Evolutionary conservation across 1,140 invertebrate species (phyloP).

Genomic region (Amyelois transitella): DNA sequence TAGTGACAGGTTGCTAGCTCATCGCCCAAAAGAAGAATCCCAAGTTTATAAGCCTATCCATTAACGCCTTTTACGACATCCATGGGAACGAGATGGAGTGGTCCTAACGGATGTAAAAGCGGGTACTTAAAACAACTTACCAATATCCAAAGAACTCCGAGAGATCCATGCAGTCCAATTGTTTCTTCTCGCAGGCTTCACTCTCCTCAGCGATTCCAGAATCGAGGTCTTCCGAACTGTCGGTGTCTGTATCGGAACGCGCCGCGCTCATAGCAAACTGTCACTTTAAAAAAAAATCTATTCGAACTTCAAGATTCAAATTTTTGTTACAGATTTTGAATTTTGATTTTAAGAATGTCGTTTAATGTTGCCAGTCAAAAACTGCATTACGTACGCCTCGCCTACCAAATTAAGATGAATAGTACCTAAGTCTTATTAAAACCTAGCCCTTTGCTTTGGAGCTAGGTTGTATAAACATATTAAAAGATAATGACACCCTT

Average conservation of each 20-base stretch:
- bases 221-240: constrained; percentile 42
- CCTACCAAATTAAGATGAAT: no score
- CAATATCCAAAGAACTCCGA: constrained; percentile 59
- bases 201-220: constrained; percentile 55
- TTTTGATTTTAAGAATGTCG: constrained; percentile 2
- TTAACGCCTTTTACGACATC: no score
- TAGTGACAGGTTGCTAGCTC: no score
- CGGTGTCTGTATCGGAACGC: constrained; percentile 35
- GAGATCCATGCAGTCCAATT: constrained; percentile 58
- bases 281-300: neutral
- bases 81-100: no score
- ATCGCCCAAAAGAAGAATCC: no score
- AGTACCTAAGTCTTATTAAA: no score
- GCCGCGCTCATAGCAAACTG: constrained; percentile 32
- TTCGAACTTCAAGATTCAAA: constrained; percentile 8
- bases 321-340: constrained; percentile 13
- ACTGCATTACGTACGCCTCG: no score
- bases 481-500: no score
- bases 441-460: no score
- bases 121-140: constrained; percentile 26
- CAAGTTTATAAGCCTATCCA: no score
- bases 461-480: no score
- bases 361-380: neutral
- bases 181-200: constrained; percentile 18
- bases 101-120: no score